Conservation (phyloP, 2,888 invertebrate species). For the Byasa hedistus region DNA sequence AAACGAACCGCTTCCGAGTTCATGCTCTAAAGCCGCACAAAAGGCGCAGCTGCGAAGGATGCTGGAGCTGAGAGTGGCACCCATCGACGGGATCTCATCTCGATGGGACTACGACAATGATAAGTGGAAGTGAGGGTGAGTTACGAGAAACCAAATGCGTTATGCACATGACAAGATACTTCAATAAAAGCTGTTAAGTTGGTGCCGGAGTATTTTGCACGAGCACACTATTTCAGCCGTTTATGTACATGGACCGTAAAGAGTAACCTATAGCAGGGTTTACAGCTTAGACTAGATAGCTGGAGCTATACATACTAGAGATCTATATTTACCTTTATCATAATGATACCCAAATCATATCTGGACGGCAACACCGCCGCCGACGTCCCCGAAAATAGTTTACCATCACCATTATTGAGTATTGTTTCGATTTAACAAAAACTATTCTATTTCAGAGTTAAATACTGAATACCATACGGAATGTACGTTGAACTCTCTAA, state of each 20-base stretch:
- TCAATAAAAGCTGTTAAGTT: too few species aligned
- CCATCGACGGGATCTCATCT: conserved; percentile 89
- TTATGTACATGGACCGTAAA: too few species aligned
- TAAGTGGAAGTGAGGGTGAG: conserved; percentile 87
- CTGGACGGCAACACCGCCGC: too few species aligned
- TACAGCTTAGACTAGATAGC: too few species aligned
- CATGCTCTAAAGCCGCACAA: conserved; percentile 83
- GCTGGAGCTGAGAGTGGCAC: conserved; percentile 85
- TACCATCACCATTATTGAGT: too few species aligned
- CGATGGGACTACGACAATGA: conserved; percentile 92
- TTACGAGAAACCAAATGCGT: neutral
- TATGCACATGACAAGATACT: neutral
- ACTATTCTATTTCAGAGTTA: neutral
- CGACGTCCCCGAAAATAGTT: too few species aligned
- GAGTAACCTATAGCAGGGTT: too few species aligned
- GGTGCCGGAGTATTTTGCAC: too few species aligned
- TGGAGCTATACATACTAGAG: too few species aligned
- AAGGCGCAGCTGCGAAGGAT: conserved; percentile 88
- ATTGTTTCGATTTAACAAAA: neutral
- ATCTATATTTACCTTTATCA: too few species aligned
- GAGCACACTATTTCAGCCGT: too few species aligned
- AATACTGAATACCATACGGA: neutral
- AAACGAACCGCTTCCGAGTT: conserved; percentile 80
- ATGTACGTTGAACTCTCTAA: neutral
- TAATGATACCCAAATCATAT: too few species aligned